phyloP scores from a whole-genome alignment of 2,113 vertebrate genomes.

The Cepphus grylle region DNA sequence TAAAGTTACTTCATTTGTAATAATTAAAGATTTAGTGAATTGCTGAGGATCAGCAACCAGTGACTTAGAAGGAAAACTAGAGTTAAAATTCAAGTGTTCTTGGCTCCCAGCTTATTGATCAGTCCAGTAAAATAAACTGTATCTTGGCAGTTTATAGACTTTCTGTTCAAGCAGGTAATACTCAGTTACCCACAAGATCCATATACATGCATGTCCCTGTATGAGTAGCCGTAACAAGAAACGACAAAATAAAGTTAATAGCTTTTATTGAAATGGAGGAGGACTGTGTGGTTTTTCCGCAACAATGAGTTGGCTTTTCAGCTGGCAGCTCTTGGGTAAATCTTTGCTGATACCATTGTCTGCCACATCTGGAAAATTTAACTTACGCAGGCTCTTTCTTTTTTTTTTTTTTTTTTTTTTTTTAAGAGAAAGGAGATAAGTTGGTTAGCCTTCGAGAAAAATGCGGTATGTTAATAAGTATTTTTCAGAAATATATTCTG shows the following conservation, averaged over 20 bases:
- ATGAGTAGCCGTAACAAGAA: not conserved
- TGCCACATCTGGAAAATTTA: not conserved
- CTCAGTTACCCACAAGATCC: not conserved
- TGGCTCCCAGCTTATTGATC: not conserved
- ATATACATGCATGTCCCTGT: not conserved
- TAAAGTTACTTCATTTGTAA: not conserved
- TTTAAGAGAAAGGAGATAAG: not conserved
- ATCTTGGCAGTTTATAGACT: not conserved
- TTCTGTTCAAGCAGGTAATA: not conserved
- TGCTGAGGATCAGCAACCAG: not conserved
- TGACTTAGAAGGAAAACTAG: not conserved
- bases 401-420: not conserved
- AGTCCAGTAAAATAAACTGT: not conserved
- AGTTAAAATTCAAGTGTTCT: not conserved
- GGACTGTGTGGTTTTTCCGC: not conserved
- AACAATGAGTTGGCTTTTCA: not conserved
- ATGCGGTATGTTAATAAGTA: not conserved
- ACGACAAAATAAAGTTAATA: not conserved
- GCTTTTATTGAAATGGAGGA: not conserved
- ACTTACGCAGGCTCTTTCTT: rapidly evolving
- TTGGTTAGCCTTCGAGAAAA: not conserved
- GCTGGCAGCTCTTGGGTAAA: not conserved
- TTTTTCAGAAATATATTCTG: not conserved
- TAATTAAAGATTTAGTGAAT: not conserved
- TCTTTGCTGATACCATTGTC: not conserved